Conservation (phyloP, 2,888 invertebrate genomes). For the Amblyjoppa proteus region DNA sequence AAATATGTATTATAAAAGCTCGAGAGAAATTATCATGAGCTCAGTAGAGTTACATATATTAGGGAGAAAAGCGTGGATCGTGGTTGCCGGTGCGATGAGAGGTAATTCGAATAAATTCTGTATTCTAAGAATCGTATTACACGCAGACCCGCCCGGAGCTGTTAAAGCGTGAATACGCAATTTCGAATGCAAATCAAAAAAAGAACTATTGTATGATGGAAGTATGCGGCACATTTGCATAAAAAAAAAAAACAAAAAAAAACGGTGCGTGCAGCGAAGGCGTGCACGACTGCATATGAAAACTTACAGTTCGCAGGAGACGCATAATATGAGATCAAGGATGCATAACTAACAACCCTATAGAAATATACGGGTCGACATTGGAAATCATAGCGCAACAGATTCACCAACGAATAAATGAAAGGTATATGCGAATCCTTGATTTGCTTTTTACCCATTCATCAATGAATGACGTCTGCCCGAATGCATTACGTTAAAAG, state of each 20-base stretch:
- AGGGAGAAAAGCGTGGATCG: neutral
- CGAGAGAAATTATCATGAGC: neutral
- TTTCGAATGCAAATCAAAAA: conserved; percentile 1
- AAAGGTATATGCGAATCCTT: neutral
- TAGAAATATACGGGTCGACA: neutral
- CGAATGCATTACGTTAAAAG: neutral
- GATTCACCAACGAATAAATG: neutral
- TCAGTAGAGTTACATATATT: neutral
- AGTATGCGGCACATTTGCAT: neutral
- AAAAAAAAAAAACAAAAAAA: neutral
- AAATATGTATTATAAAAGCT: neutral
- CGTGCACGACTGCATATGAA: conserved; percentile 8
- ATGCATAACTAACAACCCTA: neutral
- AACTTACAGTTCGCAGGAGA: neutral
- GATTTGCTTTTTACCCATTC: neutral
- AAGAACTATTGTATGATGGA: neutral
- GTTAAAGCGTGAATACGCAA: neutral
- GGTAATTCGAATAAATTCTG: neutral
- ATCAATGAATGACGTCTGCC: neutral
- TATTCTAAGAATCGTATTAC: neutral
- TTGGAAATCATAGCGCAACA: neutral
- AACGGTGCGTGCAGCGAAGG: neutral
- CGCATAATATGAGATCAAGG: neutral
- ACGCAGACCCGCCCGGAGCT: neutral
- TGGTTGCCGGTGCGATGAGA: neutral